Percentiles rank a stretch among this genome's conserved stretches.
Evolutionary conservation across 2,797 vertebrate species (phyloP).

Genomic region (Platyrinchus mystaceus): DNA sequence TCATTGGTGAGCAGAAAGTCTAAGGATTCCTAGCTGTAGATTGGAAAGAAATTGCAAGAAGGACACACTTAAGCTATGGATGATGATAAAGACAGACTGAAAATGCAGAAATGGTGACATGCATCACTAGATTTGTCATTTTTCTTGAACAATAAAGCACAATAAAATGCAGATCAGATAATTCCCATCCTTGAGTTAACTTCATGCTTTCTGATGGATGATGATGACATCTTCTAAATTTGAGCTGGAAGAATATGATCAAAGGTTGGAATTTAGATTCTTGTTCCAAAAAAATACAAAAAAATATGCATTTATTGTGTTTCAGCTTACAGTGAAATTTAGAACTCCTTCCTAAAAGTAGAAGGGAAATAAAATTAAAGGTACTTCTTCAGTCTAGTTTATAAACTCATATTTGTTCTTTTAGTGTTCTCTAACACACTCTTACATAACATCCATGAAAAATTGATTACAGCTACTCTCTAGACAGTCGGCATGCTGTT

Average conservation of each 20-base stretch:
- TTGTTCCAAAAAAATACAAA: neutral
- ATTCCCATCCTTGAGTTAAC: neutral
- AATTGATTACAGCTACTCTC: neutral
- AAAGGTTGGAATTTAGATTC: neutral
- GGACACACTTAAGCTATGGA: neutral
- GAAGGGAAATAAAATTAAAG: neutral
- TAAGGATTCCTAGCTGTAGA: neutral
- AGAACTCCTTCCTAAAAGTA: neutral
- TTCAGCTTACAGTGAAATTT: neutral
- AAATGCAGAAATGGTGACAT: neutral
- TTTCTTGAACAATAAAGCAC: neutral
- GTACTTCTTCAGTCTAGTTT: neutral
- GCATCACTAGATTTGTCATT: neutral
- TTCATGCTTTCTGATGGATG: neutral
- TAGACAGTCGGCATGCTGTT: neutral
- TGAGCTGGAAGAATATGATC: neutral
- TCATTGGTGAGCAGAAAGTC: neutral
- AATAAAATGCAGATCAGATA: neutral
- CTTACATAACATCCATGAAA: neutral
- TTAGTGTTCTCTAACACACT: neutral
- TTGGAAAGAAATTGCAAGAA: neutral
- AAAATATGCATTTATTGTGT: neutral
- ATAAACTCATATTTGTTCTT: neutral
- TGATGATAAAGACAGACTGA: neutral
- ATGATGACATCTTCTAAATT: neutral